Evolutionary conservation across 1,140 invertebrate genomes (phyloP), one percentile per base, ranked within the genome.

Genomic region (Euwallacea fornicatus): DNA sequence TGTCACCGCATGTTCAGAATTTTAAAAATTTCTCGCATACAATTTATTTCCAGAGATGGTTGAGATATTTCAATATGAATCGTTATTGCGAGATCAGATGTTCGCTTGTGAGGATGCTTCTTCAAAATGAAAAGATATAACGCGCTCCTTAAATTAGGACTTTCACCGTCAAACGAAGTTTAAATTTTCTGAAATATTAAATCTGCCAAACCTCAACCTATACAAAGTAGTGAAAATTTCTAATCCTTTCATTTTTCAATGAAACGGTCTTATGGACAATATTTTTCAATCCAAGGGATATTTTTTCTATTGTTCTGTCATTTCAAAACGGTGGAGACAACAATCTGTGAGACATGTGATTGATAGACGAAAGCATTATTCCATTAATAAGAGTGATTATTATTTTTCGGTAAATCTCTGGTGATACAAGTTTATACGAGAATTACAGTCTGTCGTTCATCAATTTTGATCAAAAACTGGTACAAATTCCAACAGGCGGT

Each of bases 401-500:
- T 50, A 42, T 66, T 60, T 62, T 62, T 50, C 33, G 16, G 41
- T 42, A 66, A 66, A 66, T 54, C 64, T 33, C 21, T 33, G 1
- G 21, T 33, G 21, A 33, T 33, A 33, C 21, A 33, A 33, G 21
- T 33, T 66, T 66, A 50, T 50, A 50, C 46, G 9, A 50, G 46
- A 50, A 50, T 42, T 66, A 58, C 54, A 44, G 42, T 44, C 21
- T 69, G 13, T 61, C 50, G 59, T 69, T 69, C 66, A 62, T 69
- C 66, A 69, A 69, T 69, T 69, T 69, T 69, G 66, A 56, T 61
- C 66, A 60, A 43, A 13, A 56, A 69, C 11, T 69, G 46, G 56
- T 69, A 62, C 56, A 69, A 69, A 69, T 60, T 62, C 59, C 54
- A 69, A 69, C 55, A 42, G 66, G 47, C 66, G 66, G 55, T 69